Base-by-base conservation (phyloP, 2,888 invertebrate genomes). In the Brachylomia viminalis region DNA sequence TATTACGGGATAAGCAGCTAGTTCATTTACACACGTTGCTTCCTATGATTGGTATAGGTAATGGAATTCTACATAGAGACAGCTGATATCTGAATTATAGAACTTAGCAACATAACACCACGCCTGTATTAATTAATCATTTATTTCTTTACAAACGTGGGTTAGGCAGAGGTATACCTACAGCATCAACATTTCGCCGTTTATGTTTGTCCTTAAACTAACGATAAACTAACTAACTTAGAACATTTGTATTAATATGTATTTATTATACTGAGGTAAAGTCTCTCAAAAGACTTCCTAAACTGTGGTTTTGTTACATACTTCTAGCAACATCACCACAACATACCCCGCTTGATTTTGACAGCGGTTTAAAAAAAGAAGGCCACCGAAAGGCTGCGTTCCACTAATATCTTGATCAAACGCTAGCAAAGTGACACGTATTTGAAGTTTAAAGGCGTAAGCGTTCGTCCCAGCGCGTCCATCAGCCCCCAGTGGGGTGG, bases 381-480 rank as follows among this genome's bases (percentile, higher is more conserved):
- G 47, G 56, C 77, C 66, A 61, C 69, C 64, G 68, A 72, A 87
- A 79, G 85, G 85, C 77, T 71, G 72, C 52, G 76, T 74, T 74
- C 79, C 76, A 66, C 77, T 87, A 83, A 84, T 86, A 87, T 75
- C 80, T 86, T 80, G 69, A 81, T 85, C 85, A 83, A 85, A 83
- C 82, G 85, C 73, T 76, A 38, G 76, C 77, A 83, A 83, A 87
- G 79, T 86, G 86, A 83, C 87, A 77, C 82, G 77, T 88, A 80
- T 88, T 88, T 87, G 88, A 87, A 88, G 87, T 86, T 86, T 85
- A 87, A 74, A 88, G 79, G 88, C 88, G 88, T 87, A 80, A 86
- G 69, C 79, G 84, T 84, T 69, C 88, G 81, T 88, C 75, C 78
- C 85, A 86, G 64, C 85, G 87, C 79, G 87, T 85, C 87, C 87